Evolutionary conservation across 2,113 vertebrate species (phyloP).

Genomic region (Athene cunicularia): DNA sequence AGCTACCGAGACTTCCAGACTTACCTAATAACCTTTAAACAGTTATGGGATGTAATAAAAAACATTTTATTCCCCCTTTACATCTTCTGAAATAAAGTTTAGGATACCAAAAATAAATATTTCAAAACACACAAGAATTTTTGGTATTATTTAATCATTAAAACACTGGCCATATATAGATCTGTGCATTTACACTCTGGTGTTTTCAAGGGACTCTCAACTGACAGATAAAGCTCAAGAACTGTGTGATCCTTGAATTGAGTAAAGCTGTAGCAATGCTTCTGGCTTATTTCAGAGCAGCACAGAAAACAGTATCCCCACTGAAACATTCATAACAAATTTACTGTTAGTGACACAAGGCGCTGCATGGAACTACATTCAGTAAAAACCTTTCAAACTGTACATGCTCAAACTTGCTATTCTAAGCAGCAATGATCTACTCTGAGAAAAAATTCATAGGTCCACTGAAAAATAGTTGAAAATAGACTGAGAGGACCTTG

Average conservation of each 20-base stretch:
- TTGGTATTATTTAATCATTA: background rate
- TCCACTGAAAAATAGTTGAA: background rate
- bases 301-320: background rate
- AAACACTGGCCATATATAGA: background rate
- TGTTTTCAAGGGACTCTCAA: background rate
- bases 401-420: background rate
- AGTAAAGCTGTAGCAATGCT: background rate
- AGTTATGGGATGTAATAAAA: background rate
- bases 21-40: background rate
- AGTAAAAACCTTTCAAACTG: background rate
- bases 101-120: background rate
- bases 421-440: background rate
- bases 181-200: background rate
- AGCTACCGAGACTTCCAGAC: background rate
- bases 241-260: accelerated
- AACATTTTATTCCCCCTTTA: background rate
- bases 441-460: background rate
- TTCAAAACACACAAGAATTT: background rate
- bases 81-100: background rate
- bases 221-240: background rate
- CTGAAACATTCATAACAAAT: background rate
- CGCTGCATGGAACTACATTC: accelerated
- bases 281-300: background rate
- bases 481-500: background rate
- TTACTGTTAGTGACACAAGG: background rate